Percentiles rank a stretch among this genome's conserved stretches.
These are phyloP conservation scores for Nomia melanderi DNA, from an alignment of 1,140 invertebrate species.

Conservation along the genomic window DNA sequence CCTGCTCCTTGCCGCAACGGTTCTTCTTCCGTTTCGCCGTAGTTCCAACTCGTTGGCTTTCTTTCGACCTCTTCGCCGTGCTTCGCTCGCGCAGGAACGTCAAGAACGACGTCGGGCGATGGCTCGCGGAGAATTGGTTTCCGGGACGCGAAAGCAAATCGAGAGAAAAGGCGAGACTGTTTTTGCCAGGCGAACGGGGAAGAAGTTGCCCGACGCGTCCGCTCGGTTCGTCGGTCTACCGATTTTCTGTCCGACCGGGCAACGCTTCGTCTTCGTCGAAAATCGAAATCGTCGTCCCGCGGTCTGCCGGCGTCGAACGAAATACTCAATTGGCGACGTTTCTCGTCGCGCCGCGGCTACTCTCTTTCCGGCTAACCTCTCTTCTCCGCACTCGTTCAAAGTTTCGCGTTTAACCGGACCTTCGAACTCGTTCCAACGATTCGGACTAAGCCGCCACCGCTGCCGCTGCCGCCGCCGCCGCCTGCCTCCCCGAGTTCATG, in stretches of 20 bases:
- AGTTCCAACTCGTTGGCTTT: constrained; percentile 36
- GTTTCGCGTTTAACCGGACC: background rate
- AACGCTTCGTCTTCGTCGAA: constrained; percentile 14
- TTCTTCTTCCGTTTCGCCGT: constrained; percentile 7
- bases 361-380: background rate
- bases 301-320: background rate
- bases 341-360: background rate
- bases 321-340: constrained; percentile 23
- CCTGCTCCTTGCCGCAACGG: background rate
- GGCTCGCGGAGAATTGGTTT: constrained; percentile 64
- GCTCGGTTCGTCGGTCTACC: constrained; percentile 28
- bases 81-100: constrained; percentile 36
- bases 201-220: constrained; percentile 40
- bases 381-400: background rate
- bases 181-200: constrained; percentile 32
- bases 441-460: background rate
- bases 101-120: constrained; percentile 32
- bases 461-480: background rate
- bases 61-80: constrained; percentile 5
- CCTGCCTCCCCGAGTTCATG: background rate
- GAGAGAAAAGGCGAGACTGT: constrained; percentile 46
- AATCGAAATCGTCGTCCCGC: constrained; percentile 28
- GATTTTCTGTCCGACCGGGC: constrained; percentile 41
- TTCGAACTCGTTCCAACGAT: constrained; percentile 9
- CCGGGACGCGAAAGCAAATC: constrained; percentile 60